Percentiles rank a stretch among this genome's conserved stretches.
Evolutionary conservation across 2,888 invertebrate genomes (phyloP).

Genomic region (Nomada flava): DNA sequence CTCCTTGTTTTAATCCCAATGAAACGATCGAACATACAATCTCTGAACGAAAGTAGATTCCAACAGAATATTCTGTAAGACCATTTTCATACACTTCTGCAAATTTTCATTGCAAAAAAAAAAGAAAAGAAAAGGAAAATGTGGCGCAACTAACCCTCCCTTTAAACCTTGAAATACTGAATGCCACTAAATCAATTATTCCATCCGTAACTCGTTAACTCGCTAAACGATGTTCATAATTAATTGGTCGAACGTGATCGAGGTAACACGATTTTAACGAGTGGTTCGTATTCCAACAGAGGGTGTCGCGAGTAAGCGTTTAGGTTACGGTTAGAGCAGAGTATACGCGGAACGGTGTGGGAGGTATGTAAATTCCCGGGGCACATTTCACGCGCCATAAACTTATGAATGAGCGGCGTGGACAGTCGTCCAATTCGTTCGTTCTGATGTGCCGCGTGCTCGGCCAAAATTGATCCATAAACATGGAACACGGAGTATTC

Average conservation of each 20-base stretch:
- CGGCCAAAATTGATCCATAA: slow-evolving; percentile 33
- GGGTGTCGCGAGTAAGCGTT: slow-evolving; percentile 48
- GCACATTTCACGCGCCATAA: slow-evolving; percentile 68
- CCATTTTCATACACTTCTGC: no score
- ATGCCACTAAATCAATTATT: not conserved
- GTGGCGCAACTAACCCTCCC: no score
- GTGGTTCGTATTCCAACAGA: slow-evolving; percentile 25
- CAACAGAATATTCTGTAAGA: no score
- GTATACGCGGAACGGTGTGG: slow-evolving; percentile 35
- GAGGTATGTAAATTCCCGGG: slow-evolving; percentile 55
- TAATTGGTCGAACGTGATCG: not conserved
- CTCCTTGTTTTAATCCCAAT: no score
- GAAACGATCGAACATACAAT: no score
- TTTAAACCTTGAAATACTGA: no score
- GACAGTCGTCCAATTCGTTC: slow-evolving; percentile 46
- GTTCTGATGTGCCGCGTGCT: slow-evolving; percentile 11
- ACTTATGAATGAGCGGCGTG: slow-evolving; percentile 60
- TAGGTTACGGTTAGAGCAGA: slow-evolving; percentile 52
- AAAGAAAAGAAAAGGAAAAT: no score
- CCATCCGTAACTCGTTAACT: not conserved
- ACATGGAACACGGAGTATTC: slow-evolving; percentile 31
- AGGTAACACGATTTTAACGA: not conserved
- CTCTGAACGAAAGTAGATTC: no score
- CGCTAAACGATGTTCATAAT: not conserved
- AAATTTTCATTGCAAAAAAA: no score